Evolutionary conservation across 2,888 invertebrate species (phyloP).

Genomic region (Piscicola geometra): DNA sequence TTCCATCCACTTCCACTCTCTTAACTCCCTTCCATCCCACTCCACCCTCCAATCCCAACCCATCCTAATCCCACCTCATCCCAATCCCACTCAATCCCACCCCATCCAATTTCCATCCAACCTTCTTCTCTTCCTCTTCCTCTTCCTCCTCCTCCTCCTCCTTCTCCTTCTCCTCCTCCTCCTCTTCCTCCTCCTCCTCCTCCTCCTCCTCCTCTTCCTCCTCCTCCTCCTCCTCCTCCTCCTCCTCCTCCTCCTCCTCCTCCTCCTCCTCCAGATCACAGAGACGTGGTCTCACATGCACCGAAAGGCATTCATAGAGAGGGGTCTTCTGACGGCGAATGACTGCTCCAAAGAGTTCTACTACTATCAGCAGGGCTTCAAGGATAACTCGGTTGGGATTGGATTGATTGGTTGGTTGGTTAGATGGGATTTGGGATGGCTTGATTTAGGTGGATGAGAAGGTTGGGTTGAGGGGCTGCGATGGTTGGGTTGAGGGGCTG

Average conservation of each 20-base stretch:
- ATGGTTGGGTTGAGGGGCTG: conserved; percentile 12
- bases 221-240: background rate
- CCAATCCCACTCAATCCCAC: no score
- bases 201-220: background rate
- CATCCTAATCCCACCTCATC: background rate
- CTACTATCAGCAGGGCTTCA: conserved; percentile 62
- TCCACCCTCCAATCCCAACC: no score
- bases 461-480: background rate
- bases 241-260: no score
- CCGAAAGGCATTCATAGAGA: conserved; percentile 67
- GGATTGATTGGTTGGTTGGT: no score
- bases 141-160: background rate
- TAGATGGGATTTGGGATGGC: background rate
- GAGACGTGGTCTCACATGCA: background rate
- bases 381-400: conserved; percentile 11
- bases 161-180: background rate
- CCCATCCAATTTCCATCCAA: no score
- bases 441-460: no score
- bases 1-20: no score
- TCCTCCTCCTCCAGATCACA: no score
- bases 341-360: conserved; percentile 91
- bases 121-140: no score
- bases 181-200: background rate
- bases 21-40: no score
- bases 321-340: conserved; percentile 72